Conservation (phyloP, 2,888 invertebrate genomes). For the Nemapogon koenigi region DNA sequence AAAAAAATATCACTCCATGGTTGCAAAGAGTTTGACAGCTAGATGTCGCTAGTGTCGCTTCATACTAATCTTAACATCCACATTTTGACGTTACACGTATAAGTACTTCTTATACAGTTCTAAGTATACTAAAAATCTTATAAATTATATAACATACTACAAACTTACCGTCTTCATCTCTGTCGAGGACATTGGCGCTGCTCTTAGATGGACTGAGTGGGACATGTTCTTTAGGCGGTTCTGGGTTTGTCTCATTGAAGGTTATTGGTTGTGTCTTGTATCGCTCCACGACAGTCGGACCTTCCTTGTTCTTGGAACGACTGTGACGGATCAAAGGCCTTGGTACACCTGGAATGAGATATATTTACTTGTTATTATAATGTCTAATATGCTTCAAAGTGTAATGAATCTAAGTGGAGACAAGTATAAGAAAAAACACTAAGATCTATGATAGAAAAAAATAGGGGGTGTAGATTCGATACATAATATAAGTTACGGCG, state of each 20-base stretch:
- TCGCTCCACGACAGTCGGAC: conserved; percentile 45
- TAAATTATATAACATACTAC: conserved; percentile 22
- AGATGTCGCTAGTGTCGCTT: too few species aligned
- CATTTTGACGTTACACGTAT: too few species aligned
- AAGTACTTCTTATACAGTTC: background rate
- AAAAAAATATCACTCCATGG: too few species aligned
- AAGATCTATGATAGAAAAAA: too few species aligned
- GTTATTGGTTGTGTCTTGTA: conserved; percentile 80
- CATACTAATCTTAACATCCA: too few species aligned
- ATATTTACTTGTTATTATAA: too few species aligned
- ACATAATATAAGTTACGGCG: too few species aligned
- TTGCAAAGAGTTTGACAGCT: too few species aligned
- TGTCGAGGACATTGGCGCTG: conserved; percentile 53
- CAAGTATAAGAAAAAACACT: too few species aligned
- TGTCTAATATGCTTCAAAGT: too few species aligned
- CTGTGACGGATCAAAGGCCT: conserved; percentile 55
- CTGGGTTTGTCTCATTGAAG: conserved; percentile 32
- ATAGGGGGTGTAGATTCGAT: too few species aligned
- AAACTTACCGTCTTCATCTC: conserved; percentile 58
- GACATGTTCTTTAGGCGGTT: conserved; percentile 25
- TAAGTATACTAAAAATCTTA: background rate
- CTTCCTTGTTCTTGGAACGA: conserved; percentile 49
- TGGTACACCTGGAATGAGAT: conserved; percentile 54
- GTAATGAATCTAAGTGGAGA: too few species aligned
- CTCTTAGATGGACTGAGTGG: conserved; percentile 47